phyloP scores from a whole-genome alignment of 1,140 invertebrate genomes.

The Helicorthomorpha holstii region DNA sequence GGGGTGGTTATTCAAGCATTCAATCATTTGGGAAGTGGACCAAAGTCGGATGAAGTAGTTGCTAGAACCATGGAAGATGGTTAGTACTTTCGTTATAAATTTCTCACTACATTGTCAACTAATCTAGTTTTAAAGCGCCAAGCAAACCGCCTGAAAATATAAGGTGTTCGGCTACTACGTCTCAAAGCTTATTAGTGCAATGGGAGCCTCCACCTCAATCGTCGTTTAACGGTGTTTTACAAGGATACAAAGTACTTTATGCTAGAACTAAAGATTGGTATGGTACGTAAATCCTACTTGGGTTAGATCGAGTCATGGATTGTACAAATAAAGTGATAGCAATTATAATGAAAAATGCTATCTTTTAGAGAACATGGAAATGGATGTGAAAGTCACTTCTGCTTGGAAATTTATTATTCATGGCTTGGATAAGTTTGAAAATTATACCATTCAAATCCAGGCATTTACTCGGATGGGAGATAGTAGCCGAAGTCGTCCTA shows the following conservation, averaged over 20 bases:
- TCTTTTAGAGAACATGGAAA: constrained; percentile 63
- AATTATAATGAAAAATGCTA: too few species aligned
- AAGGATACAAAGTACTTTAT: constrained; percentile 30
- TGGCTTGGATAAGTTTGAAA: constrained; percentile 84
- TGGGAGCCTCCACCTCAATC: constrained; percentile 27
- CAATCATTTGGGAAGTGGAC: constrained; percentile 38
- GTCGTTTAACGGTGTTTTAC: constrained; percentile 27
- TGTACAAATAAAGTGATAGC: too few species aligned
- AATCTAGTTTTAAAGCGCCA: constrained; percentile 22
- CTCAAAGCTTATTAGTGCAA: constrained; percentile 23
- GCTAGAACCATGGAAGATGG: constrained; percentile 68
- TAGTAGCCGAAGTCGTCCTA: constrained; percentile 70
- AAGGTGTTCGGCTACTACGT: constrained; percentile 19
- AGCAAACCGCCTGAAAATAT: constrained; percentile 26
- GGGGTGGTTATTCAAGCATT: constrained; percentile 25
- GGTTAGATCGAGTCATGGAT: too few species aligned
- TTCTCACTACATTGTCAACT: background rate
- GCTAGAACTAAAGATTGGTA: constrained; percentile 28
- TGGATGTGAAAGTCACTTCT: constrained; percentile 75
- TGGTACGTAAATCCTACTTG: background rate
- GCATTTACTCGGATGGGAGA: constrained; percentile 88
- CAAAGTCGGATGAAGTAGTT: constrained; percentile 48
- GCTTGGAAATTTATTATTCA: constrained; percentile 82
- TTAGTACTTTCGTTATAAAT: constrained; percentile 20
- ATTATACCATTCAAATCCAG: constrained; percentile 91